These are phyloP conservation scores for Hirtodrosophila histrioides DNA, from an alignment of 2,888 invertebrate genomes.

Conservation along the genomic window DNA sequence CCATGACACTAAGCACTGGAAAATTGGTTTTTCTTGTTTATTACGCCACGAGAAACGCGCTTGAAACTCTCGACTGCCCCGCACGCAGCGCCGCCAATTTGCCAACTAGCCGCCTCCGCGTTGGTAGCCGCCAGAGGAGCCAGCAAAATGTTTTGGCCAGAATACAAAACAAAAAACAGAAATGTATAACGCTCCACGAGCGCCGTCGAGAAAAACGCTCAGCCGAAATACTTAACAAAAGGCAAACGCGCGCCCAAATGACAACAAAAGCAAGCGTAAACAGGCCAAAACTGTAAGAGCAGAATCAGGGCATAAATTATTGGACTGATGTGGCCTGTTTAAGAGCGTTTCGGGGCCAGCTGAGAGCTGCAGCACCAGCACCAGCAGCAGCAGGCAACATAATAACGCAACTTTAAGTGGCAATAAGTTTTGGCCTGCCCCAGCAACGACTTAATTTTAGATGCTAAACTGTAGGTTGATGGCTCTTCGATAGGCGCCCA, in stretches of 20 bases:
- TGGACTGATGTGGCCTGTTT: conserved; percentile 18
- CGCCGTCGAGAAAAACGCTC: conserved; percentile 63
- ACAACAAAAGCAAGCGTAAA: conserved; percentile 36
- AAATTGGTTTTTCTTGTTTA: conserved; percentile 26
- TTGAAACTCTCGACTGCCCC: conserved; percentile 47
- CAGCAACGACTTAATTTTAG: conserved; percentile 63
- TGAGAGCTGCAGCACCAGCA: conserved; percentile 25
- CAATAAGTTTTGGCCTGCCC: conserved; percentile 48
- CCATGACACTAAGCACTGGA: conserved; percentile 38
- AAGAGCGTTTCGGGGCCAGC: conserved; percentile 39
- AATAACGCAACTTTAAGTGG: conserved; percentile 66
- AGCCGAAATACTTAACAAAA: conserved; percentile 64
- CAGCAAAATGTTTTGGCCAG: conserved; percentile 37
- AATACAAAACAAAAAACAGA: conserved; percentile 9
- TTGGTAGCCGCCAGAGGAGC: conserved; percentile 52
- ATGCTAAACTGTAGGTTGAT: conserved; percentile 57
- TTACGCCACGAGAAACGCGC: conserved; percentile 45
- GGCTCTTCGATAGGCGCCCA: conserved; percentile 59
- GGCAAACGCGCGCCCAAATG: conserved; percentile 32
- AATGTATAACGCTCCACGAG: conserved; percentile 53
- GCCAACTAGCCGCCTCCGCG: conserved; percentile 68
- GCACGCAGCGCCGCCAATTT: conserved; percentile 69
- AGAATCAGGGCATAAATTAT: conserved; percentile 45
- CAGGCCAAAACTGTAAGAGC: conserved; percentile 43
- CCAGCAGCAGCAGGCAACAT: conserved; percentile 35